Evolutionary conservation across 2,888 invertebrate genomes (phyloP), one percentile per base, ranked within the genome.

Genomic region (Ditula angustiorana): DNA sequence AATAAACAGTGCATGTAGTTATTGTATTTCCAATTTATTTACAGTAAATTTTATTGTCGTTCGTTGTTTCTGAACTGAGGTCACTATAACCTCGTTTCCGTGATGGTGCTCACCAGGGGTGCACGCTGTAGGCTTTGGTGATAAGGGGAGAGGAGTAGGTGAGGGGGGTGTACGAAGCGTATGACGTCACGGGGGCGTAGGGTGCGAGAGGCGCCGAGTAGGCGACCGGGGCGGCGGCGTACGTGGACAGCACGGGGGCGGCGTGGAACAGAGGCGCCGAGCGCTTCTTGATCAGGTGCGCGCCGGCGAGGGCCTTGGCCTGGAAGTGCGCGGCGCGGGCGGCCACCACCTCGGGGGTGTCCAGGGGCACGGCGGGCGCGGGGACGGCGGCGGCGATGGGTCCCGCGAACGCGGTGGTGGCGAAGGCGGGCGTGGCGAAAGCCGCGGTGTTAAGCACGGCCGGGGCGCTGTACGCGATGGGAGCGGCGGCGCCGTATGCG

Each of bases 291-390:
- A 93, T 86, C 61, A 82, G 69, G 71, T 92, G 92, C 11, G 78
- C 78, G 23, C 81, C 86, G 66, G 86, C 81, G 5, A 85, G 69
- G 61, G 86, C 86, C 68, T 90, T 88, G 46, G 91, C 87, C 71
- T 89, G 82, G 37, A 87, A 83, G 76, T 89, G 91, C 13, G 86
- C 88, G 50, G 86, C 83, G 57, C 86, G 89, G 33, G 90, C 91
- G 52, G 90, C 89, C 59, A 85, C 71, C 16, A 90, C 88, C 68
- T 90, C 90, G 46, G 88, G 87, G 5, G 90, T 90, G 53, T 90
- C 90, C 35, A 85, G 72, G 35, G 88, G 87, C 16, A 86, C 78
- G 56, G 81, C 72, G 16, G 86, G 82, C 4, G 75, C 77, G 5
- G 53, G 23, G 24, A 76, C 70, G 13, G 76, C 70, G 5, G 77